Percentiles rank a stretch among this genome's conserved stretches.
phyloP scores from a whole-genome alignment of 2,888 invertebrate genomes.

The Nemurella pictetii region DNA sequence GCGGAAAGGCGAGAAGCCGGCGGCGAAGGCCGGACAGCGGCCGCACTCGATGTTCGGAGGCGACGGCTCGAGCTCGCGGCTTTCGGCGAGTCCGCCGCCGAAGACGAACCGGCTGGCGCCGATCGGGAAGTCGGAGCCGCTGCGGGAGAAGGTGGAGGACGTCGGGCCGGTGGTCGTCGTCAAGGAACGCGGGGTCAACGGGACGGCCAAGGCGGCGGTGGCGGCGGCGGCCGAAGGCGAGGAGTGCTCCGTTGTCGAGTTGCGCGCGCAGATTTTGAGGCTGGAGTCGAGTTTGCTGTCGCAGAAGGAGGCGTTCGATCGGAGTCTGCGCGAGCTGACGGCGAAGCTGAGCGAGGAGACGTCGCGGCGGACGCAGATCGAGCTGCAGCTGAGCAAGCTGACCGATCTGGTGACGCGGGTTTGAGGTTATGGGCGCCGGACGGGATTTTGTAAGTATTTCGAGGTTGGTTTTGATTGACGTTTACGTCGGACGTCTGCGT shows the following conservation, averaged over 20 bases:
- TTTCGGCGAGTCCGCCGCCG: background rate
- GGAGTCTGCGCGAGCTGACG: conserved; percentile 66
- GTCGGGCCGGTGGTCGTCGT: background rate
- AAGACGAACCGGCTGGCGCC: background rate
- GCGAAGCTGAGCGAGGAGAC: conserved; percentile 64
- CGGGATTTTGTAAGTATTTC: too few species aligned
- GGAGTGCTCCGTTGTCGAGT: background rate
- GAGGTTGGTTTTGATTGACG: background rate
- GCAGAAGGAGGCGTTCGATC: conserved; percentile 61
- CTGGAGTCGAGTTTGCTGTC: conserved; percentile 55
- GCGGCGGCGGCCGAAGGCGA: background rate
- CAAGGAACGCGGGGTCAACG: background rate
- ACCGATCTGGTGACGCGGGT: conserved; percentile 73
- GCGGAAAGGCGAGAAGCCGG: conserved; percentile 54
- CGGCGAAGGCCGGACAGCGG: background rate
- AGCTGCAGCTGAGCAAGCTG: conserved; percentile 69
- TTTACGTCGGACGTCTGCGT: background rate
- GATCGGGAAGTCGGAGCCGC: background rate
- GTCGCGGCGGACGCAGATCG: conserved; percentile 65
- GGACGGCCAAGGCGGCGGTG: background rate
- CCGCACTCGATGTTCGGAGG: conserved; percentile 23
- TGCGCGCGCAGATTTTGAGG: conserved; percentile 53
- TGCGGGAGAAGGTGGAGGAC: background rate
- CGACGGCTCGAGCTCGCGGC: background rate
- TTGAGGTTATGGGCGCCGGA: conserved; percentile 47